A percentile compares a stretch with the other conserved stretches of the same genome.
Conservation (phyloP, 2,888 invertebrate species). For the Sinhomidia bicolor region DNA sequence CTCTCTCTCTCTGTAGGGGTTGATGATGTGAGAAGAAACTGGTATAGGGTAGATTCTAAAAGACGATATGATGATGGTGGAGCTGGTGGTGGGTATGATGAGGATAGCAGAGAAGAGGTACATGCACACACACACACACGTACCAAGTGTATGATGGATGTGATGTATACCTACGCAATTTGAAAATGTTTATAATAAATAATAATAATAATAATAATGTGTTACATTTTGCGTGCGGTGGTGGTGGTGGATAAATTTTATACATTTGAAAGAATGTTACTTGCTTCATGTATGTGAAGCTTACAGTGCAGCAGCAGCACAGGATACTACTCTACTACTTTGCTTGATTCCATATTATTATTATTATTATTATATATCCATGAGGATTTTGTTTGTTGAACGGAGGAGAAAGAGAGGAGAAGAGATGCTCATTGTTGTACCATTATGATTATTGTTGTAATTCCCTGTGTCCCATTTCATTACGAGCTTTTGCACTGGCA, state of each 20-base stretch:
- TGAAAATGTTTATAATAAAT: background rate
- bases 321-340: background rate
- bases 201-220: background rate
- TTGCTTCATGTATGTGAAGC: background rate
- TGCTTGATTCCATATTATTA: background rate
- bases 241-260: background rate
- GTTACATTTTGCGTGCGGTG: background rate
- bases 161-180: slow-evolving; percentile 28
- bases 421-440: slow-evolving; percentile 40
- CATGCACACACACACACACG: no score
- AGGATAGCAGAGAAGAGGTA: background rate
- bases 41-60: slow-evolving; percentile 37
- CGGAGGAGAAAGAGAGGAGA: background rate
- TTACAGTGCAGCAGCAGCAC: background rate
- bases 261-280: slow-evolving; percentile 5
- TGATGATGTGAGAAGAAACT: slow-evolving; percentile 35
- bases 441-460: slow-evolving; percentile 39
- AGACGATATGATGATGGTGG: background rate
- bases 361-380: no score
- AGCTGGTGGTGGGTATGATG: slow-evolving; percentile 2
- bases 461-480: slow-evolving; percentile 59
- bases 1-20: slow-evolving; percentile 38
- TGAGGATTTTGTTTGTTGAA: background rate
- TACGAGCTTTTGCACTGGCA: slow-evolving; percentile 14
- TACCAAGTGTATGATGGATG: no score